phyloP scores from a whole-genome alignment of 2,888 invertebrate genomes.

The Podotricha telesiphe region DNA sequence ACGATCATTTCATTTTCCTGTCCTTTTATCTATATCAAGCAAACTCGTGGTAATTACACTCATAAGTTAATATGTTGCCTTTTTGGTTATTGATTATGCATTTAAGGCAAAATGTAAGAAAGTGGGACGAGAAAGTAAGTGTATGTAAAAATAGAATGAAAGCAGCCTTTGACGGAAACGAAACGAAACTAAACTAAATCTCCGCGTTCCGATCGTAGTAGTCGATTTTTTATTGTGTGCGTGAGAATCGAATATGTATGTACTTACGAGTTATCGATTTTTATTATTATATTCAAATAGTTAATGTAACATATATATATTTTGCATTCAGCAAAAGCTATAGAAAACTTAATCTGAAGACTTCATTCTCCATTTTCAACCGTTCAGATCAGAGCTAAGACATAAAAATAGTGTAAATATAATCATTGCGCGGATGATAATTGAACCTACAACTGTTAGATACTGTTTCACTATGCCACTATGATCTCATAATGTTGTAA shows the following conservation, averaged over 20 bases:
- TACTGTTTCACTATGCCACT: no score
- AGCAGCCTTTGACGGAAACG: conserved; percentile 32
- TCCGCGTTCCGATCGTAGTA: conserved; percentile 1
- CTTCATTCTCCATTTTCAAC: no score
- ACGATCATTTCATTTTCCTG: conserved; percentile 17
- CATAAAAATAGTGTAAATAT: no score
- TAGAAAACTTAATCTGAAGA: no score
- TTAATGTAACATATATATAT: no score
- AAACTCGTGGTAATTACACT: neutral
- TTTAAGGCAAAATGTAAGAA: conserved; percentile 25
- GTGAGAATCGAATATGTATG: neutral
- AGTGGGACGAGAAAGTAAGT: conserved; percentile 40
- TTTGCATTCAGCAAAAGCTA: no score
- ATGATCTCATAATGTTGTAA: no score
- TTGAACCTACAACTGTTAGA: no score
- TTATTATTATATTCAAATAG: no score
- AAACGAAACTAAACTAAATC: conserved; percentile 19
- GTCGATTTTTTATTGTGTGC: neutral
- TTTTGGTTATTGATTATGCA: conserved; percentile 22
- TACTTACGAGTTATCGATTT: no score
- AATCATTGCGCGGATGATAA: neutral
- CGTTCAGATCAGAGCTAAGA: no score
- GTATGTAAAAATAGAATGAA: conserved; percentile 38
- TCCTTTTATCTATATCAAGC: neutral
- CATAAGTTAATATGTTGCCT: neutral